Conservation (phyloP, 30 jellyfish, hydroid and myxozoan species). For the Hydra vulgaris region DNA sequence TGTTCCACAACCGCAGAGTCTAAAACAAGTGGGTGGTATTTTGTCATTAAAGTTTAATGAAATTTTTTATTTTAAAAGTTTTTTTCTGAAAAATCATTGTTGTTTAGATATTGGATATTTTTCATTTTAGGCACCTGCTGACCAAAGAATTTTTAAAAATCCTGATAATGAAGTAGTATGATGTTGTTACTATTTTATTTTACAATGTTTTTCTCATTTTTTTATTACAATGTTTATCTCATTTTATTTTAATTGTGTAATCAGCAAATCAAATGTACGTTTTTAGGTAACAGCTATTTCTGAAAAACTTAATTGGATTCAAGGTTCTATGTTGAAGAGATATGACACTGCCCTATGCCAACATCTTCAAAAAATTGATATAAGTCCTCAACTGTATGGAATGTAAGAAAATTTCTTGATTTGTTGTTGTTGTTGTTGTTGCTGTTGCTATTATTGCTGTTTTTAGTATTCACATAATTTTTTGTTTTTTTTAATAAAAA, state of each 20-base stretch:
- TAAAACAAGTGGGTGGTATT: neutral
- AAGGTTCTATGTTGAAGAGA: slow-evolving; percentile 72
- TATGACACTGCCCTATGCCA: slow-evolving; percentile 59
- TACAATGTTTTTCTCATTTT: neutral
- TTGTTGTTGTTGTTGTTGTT: neutral
- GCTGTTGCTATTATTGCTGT: too few species aligned
- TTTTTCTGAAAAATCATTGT: neutral
- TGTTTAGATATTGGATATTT: neutral
- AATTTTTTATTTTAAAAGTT: neutral
- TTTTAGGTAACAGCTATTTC: slow-evolving; percentile 66
- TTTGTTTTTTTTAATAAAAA: too few species aligned
- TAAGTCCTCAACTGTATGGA: slow-evolving; percentile 86
- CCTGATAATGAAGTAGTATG: slow-evolving; percentile 13
- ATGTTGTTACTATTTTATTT: neutral
- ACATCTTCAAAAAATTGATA: slow-evolving; percentile 59
- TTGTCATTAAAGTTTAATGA: neutral
- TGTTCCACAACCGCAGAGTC: slow-evolving; percentile 4
- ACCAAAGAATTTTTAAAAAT: slow-evolving; percentile 9
- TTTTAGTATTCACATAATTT: too few species aligned
- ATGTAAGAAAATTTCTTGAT: slow-evolving; percentile 41
- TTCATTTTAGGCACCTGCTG: slow-evolving; percentile 9
- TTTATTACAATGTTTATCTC: neutral
- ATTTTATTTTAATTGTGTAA: too few species aligned
- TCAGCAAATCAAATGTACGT: too few species aligned
- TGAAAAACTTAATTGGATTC: slow-evolving; percentile 63